Conservation (phyloP, 2,797 vertebrate species). For the Chelmon rostratus region DNA sequence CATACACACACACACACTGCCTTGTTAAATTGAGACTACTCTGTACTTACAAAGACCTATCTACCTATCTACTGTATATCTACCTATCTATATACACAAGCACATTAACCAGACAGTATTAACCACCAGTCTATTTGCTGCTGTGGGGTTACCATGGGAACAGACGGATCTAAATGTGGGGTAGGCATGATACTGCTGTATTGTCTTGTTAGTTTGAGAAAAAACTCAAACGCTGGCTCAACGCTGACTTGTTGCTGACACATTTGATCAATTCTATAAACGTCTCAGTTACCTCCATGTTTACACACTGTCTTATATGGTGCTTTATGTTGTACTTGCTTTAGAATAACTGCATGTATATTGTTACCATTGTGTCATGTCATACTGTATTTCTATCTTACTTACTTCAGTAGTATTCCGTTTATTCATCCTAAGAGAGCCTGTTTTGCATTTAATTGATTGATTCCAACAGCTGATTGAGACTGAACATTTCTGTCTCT, state of each 20-base stretch:
- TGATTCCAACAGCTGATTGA: neutral
- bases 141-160: slow-evolving; percentile 73
- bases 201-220: slow-evolving; percentile 39
- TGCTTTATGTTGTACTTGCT: neutral
- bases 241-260: slow-evolving; percentile 1
- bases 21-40: slow-evolving; percentile 7
- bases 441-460: neutral
- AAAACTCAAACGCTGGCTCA: slow-evolving; percentile 1
- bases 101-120: slow-evolving; percentile 19
- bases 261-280: neutral
- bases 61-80: neutral
- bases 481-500: neutral
- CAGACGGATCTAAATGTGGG: slow-evolving; percentile 60
- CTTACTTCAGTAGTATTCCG: neutral
- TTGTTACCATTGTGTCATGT: neutral
- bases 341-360: neutral
- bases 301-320: too few species aligned
- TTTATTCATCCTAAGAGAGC: neutral
- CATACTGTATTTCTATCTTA: neutral
- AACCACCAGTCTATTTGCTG: slow-evolving; percentile 41
- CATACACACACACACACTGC: neutral
- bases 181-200: slow-evolving; percentile 17
- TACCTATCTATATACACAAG: neutral
- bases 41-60: neutral
- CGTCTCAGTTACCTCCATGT: neutral